Percentiles rank a stretch among this genome's conserved stretches.
These are phyloP conservation scores for Pluvialis apricaria DNA, from an alignment of 2,113 vertebrate genomes.

Conservation along the genomic window DNA sequence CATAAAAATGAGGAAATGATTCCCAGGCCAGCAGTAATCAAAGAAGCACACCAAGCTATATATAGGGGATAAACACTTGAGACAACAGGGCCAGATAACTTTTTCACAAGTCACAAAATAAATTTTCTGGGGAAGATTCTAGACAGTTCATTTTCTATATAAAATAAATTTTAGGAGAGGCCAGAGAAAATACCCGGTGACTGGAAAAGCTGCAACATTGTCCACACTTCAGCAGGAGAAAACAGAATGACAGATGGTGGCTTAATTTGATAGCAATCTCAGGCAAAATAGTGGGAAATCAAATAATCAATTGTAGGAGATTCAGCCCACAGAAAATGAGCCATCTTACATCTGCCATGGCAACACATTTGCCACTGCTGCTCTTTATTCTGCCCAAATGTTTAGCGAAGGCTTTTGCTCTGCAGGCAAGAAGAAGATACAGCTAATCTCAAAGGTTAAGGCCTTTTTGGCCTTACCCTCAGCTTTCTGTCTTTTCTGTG, in stretches of 20 bases:
- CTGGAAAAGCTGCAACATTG: not conserved
- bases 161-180: not conserved
- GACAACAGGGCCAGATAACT: not conserved
- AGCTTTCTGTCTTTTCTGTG: not conserved
- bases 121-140: not conserved
- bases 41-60: not conserved
- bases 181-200: not conserved
- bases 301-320: constrained; percentile 22
- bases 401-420: not conserved
- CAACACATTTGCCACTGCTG: not conserved
- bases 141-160: not conserved
- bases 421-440: not conserved
- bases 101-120: not conserved
- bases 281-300: constrained; percentile 38
- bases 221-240: not conserved
- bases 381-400: not conserved
- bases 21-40: not conserved
- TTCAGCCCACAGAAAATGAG: constrained; percentile 31
- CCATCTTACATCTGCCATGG: not conserved
- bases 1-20: not conserved
- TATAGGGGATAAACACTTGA: not conserved
- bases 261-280: constrained; percentile 24
- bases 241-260: constrained; percentile 6
- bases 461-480: not conserved
- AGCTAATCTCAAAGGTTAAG: not conserved